Conservation (phyloP, 2,797 vertebrate species). For the Trichosurus vulpecula region DNA sequence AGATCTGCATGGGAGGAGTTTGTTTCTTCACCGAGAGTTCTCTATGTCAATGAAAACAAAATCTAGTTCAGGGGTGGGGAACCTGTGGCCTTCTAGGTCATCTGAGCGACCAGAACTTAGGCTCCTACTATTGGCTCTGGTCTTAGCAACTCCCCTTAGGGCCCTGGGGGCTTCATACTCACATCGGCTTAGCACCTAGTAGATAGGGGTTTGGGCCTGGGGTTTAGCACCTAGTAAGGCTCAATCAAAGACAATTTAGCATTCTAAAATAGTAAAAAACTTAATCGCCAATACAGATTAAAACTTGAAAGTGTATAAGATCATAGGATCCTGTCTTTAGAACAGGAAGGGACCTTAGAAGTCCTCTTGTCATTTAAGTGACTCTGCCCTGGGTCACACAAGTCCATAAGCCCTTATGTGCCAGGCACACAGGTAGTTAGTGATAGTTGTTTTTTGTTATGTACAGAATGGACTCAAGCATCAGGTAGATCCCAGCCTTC, state of each 20-base stretch:
- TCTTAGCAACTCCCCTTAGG: no score
- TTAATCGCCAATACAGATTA: no score
- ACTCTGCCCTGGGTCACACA: not conserved
- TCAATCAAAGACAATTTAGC: no score
- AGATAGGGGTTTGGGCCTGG: no score
- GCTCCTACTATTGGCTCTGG: no score
- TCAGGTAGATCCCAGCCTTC: not conserved
- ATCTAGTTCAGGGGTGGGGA: not conserved
- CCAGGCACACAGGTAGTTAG: not conserved
- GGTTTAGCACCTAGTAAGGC: no score
- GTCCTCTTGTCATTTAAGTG: not conserved
- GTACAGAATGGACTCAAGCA: not conserved
- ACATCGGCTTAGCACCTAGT: no score
- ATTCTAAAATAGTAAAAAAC: no score
- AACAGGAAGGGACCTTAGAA: not conserved
- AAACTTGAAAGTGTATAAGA: not conserved
- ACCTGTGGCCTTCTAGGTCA: no score
- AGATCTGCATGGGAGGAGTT: not conserved
- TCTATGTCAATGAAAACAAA: not conserved
- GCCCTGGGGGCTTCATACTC: no score
- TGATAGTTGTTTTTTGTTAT: not conserved
- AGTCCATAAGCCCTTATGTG: not conserved
- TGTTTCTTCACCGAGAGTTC: not conserved
- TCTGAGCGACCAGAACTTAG: no score
- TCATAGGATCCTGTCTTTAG: not conserved